phyloP scores from a whole-genome alignment of 2,888 invertebrate species.

The Boloria euphrosyne region DNA sequence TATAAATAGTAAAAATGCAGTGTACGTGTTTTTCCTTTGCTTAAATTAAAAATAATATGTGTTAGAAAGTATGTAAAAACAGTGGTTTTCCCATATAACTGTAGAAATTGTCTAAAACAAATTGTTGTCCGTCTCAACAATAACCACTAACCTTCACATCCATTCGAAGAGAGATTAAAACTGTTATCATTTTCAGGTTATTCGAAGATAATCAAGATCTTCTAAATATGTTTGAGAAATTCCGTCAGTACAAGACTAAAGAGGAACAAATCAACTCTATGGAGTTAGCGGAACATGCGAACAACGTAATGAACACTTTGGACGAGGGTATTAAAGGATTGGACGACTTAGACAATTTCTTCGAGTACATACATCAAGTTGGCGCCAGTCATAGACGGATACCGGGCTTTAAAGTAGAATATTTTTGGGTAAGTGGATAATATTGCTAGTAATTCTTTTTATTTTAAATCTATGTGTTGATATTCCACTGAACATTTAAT shows the following conservation, averaged over 20 bases:
- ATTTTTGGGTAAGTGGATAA: conserved; percentile 94
- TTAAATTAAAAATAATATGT: too few relatives aligned
- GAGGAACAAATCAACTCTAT: conserved; percentile 91
- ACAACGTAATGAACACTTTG: conserved; percentile 93
- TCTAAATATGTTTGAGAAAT: conserved; percentile 90
- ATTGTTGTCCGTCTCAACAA: neutral
- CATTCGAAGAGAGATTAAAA: neutral
- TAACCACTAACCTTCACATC: conserved; percentile 9
- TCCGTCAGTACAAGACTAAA: conserved; percentile 88
- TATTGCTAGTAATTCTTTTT: too few relatives aligned
- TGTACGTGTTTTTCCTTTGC: too few relatives aligned
- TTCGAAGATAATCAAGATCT: conserved; percentile 93
- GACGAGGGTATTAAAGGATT: conserved; percentile 94
- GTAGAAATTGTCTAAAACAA: too few relatives aligned
- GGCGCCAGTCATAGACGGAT: conserved; percentile 92
- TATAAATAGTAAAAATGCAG: too few relatives aligned
- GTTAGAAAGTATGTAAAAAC: too few relatives aligned
- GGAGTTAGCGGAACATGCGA: conserved; percentile 93
- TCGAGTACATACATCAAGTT: conserved; percentile 90
- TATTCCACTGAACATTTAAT: too few relatives aligned
- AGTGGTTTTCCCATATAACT: too few relatives aligned
- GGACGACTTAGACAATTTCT: conserved; percentile 92
- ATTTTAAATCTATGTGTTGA: neutral
- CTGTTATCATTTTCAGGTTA: conserved; percentile 82
- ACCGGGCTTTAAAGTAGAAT: conserved; percentile 92